phyloP scores from a whole-genome alignment of 2,797 vertebrate genomes.

The Megalops cyprinoides region DNA sequence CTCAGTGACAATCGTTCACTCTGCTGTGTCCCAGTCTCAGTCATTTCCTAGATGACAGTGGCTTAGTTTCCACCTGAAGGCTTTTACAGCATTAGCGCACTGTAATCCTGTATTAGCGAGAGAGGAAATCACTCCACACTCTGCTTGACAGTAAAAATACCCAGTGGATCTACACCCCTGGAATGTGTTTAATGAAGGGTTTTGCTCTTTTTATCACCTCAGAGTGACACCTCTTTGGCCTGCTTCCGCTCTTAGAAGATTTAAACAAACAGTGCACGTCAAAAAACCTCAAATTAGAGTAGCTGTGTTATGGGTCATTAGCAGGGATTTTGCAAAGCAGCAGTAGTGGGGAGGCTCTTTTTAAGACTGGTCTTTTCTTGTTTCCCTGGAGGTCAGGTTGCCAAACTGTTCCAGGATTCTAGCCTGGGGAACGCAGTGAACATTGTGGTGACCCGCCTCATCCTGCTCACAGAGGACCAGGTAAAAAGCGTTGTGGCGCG shows the following conservation, averaged over 20 bases:
- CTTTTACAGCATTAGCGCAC: conserved; percentile 42
- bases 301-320: neutral
- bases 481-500: conserved; percentile 60
- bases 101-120: conserved; percentile 50
- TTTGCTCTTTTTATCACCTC: conserved; percentile 52
- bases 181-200: conserved; percentile 68
- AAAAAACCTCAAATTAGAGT: neutral
- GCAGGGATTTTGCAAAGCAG: neutral
- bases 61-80: neutral
- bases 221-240: conserved; percentile 51
- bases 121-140: conserved; percentile 46
- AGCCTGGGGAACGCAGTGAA: conserved; percentile 99
- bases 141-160: conserved; percentile 22
- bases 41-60: conserved; percentile 8
- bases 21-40: neutral
- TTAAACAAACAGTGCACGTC: neutral
- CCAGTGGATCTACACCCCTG: conserved; percentile 36
- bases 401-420: conserved; percentile 99
- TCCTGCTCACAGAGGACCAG: conserved; percentile 97
- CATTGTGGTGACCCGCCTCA: conserved; percentile 94
- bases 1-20: conserved; percentile 29
- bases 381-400: conserved; percentile 99
- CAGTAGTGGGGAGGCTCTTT: conserved; percentile 59
- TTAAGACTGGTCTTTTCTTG: conserved; percentile 99
- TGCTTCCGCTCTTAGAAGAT: neutral